Conservation (phyloP, 1,140 invertebrate genomes). For the Platyura marginata region DNA sequence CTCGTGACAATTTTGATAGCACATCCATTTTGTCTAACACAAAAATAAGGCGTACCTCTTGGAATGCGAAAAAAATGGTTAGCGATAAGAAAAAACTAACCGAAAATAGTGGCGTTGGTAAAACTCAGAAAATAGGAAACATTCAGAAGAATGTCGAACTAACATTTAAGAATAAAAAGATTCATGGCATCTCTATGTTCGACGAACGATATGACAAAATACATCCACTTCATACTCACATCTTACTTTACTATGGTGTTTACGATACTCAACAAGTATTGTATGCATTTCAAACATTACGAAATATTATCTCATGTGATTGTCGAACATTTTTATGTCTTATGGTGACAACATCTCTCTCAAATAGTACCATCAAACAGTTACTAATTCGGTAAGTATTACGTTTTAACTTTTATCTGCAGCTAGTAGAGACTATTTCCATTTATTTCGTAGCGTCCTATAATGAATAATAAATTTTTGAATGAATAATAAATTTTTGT, state of each 20-base stretch:
- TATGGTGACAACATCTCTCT: conserved; percentile 47
- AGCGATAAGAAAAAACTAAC: conserved; percentile 10
- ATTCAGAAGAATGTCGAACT: conserved; percentile 23
- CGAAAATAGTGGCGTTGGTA: conserved; percentile 9
- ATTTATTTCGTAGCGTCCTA: no score
- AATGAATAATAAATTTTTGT: background rate
- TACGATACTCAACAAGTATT: conserved; percentile 60
- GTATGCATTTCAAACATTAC: conserved; percentile 58
- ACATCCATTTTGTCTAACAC: conserved; percentile 20
- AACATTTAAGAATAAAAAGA: conserved; percentile 13
- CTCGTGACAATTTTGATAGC: conserved; percentile 22
- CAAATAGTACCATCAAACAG: conserved; percentile 28
- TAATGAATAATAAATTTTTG: background rate
- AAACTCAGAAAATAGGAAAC: conserved; percentile 19
- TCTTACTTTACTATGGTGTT: conserved; percentile 63
- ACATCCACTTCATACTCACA: conserved; percentile 65
- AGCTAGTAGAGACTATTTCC: background rate
- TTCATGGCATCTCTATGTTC: background rate
- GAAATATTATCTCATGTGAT: conserved; percentile 53
- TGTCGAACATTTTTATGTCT: conserved; percentile 52
- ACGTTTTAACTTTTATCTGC: background rate
- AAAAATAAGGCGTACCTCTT: no score
- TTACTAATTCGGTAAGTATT: conserved; percentile 35
- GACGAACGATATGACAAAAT: conserved; percentile 24
- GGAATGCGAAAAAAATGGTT: conserved; percentile 14